phyloP scores from a whole-genome alignment of 2,113 vertebrate genomes.

The Cercopithecus mona region DNA sequence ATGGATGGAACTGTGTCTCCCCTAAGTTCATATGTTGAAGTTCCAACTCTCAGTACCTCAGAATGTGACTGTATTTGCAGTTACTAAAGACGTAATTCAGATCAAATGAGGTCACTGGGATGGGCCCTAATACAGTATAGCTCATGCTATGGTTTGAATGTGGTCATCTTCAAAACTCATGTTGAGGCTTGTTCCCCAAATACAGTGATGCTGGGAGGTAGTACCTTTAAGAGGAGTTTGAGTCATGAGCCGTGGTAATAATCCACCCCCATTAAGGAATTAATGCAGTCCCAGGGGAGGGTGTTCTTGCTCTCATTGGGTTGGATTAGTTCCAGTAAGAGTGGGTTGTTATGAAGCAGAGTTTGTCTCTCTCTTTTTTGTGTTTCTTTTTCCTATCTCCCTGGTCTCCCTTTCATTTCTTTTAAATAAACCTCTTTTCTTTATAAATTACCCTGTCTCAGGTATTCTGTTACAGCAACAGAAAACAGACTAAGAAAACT shows the following conservation, averaged over 20 bases:
- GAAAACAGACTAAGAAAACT: background rate
- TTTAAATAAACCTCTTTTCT: background rate
- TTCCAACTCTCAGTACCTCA: background rate
- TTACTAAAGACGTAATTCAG: background rate
- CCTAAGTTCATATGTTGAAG: background rate
- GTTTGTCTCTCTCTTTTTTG: background rate
- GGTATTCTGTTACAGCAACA: background rate
- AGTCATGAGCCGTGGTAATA: background rate
- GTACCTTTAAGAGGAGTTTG: background rate
- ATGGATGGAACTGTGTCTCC: background rate
- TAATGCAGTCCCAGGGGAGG: background rate
- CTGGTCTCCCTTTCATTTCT: background rate
- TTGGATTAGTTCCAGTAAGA: background rate
- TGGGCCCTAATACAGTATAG: background rate
- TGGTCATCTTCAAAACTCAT: background rate
- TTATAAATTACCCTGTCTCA: background rate
- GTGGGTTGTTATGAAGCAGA: background rate
- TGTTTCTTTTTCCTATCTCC: background rate
- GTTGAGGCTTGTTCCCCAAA: background rate
- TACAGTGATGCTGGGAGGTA: background rate
- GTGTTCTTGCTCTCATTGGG: background rate
- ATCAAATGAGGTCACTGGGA: background rate
- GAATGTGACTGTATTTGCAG: background rate
- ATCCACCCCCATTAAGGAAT: background rate
- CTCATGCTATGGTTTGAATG: background rate